These are phyloP conservation scores for Heliconius sara DNA, from an alignment of 2,888 invertebrate genomes.

Conservation along the genomic window DNA sequence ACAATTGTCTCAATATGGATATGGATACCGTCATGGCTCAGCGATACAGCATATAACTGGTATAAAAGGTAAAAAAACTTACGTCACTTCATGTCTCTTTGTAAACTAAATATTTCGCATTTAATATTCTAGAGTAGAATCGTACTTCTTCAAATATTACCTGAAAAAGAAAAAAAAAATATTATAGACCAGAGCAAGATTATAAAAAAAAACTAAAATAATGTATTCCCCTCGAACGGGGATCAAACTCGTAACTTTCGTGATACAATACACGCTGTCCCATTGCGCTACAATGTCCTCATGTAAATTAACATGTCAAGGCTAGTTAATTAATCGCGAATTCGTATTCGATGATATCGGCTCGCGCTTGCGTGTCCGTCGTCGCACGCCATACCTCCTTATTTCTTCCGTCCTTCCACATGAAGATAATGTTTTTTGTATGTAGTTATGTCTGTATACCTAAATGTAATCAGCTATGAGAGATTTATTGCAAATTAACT, in stretches of 20 bases:
- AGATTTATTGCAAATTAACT: slow-evolving; percentile 21
- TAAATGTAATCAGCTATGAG: background rate
- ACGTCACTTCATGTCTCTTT: too few species aligned
- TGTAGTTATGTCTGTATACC: slow-evolving; percentile 1
- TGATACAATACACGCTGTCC: too few species aligned
- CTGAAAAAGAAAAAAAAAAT: background rate
- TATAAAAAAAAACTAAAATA: background rate
- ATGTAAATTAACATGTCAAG: slow-evolving; percentile 44
- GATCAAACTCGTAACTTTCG: too few species aligned
- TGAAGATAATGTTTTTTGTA: background rate
- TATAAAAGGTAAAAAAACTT: too few species aligned
- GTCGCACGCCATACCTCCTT: slow-evolving; percentile 39
- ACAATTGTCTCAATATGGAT: too few species aligned
- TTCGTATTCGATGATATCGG: slow-evolving; percentile 51
- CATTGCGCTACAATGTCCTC: background rate
- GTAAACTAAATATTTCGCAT: too few species aligned
- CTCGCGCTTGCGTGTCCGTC: slow-evolving; percentile 50
- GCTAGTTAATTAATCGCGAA: slow-evolving; percentile 49
- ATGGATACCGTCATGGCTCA: too few species aligned
- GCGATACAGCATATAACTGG: too few species aligned
- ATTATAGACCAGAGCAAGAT: background rate
- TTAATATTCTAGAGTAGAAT: background rate
- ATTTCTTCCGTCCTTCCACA: background rate
- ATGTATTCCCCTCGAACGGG: too few species aligned
- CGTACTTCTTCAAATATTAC: background rate